phyloP scores from a whole-genome alignment of 2,888 invertebrate species.

The Hirtodrosophila histrioides region DNA sequence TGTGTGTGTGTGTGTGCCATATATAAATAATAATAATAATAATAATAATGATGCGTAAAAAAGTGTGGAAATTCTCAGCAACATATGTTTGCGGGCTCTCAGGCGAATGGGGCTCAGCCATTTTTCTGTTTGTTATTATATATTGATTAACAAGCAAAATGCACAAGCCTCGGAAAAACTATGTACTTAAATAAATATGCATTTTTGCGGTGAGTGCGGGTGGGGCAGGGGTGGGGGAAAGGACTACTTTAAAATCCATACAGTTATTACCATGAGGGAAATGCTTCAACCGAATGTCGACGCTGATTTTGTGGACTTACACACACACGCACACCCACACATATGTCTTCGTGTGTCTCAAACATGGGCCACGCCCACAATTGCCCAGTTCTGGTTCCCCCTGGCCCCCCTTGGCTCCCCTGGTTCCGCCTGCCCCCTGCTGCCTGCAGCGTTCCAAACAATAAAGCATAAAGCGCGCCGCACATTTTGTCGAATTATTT shows the following conservation, averaged over 20 bases:
- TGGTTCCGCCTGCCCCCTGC: background rate
- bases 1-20: slow-evolving; percentile 18
- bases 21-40: slow-evolving; percentile 62
- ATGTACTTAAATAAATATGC: slow-evolving; percentile 66
- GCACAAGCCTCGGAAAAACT: slow-evolving; percentile 64
- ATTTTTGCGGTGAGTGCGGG: slow-evolving; percentile 8
- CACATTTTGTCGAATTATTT: slow-evolving; percentile 82
- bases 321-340: slow-evolving; percentile 2
- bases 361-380: slow-evolving; percentile 27
- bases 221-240: slow-evolving; percentile 1
- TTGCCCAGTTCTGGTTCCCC: slow-evolving; percentile 20
- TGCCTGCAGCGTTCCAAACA: slow-evolving; percentile 68
- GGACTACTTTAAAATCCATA: background rate
- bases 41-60: slow-evolving; percentile 63
- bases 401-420: background rate
- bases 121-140: slow-evolving; percentile 38
- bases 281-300: slow-evolving; percentile 49
- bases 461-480: slow-evolving; percentile 80
- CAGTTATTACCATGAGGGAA: slow-evolving; percentile 6
- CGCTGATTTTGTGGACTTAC: slow-evolving; percentile 62
- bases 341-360: slow-evolving; percentile 1
- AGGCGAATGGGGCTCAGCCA: slow-evolving; percentile 22
- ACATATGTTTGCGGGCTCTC: slow-evolving; percentile 46
- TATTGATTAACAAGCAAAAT: slow-evolving; percentile 76
- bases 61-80: slow-evolving; percentile 50